These are phyloP conservation scores for Engystomops pustulosus DNA, from an alignment of 2,113 vertebrate species.

Conservation along the genomic window DNA sequence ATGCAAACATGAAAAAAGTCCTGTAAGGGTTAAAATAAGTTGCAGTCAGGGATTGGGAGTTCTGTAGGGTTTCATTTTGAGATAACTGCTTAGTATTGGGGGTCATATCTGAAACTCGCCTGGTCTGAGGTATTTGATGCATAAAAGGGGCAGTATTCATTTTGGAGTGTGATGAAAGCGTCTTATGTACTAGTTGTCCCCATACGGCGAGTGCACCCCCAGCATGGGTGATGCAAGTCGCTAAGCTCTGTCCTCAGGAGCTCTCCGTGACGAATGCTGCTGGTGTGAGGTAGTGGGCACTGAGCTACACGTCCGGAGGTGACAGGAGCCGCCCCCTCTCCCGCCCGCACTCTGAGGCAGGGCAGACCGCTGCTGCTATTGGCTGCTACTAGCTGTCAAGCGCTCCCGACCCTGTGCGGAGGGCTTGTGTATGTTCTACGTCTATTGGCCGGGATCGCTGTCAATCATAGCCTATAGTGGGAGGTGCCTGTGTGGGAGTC, in stretches of 20 bases:
- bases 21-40: too few relatives aligned
- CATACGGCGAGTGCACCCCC: too few relatives aligned
- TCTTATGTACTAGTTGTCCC: too few relatives aligned
- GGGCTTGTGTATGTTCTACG: not conserved
- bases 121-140: too few relatives aligned
- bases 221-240: too few relatives aligned
- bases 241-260: not conserved
- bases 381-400: not conserved
- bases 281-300: not conserved
- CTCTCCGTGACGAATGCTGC: not conserved
- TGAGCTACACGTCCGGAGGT: not conserved
- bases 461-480: constrained; percentile 3
- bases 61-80: too few relatives aligned
- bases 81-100: too few relatives aligned
- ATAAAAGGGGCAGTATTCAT: too few relatives aligned
- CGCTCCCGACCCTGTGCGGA: not conserved
- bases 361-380: not conserved
- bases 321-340: not conserved
- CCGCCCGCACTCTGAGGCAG: not conserved
- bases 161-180: too few relatives aligned
- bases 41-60: too few relatives aligned
- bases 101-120: too few relatives aligned
- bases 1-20: too few relatives aligned
- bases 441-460: not conserved
- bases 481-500: constrained; percentile 50